Conservation (phyloP, 2,888 invertebrate species). For the Drosophila imparisetae region DNA sequence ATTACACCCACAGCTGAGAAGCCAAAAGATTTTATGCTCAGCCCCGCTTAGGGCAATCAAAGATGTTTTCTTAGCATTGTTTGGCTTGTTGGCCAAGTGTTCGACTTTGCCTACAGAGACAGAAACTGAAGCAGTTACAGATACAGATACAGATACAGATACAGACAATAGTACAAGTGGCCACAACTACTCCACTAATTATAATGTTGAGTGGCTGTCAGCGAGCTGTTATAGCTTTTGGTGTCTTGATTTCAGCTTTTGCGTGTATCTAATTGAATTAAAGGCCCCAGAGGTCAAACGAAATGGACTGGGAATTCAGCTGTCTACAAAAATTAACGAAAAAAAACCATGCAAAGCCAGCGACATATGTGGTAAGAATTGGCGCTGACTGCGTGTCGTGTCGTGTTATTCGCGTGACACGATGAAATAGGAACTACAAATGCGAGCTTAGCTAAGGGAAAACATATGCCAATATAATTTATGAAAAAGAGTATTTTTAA, state of each 20-base stretch:
- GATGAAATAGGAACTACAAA: too few relatives aligned
- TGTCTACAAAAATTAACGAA: not conserved
- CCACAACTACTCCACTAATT: conserved; percentile 55
- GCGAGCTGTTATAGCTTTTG: conserved; percentile 30
- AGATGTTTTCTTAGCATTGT: conserved; percentile 23
- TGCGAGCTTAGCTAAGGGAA: too few relatives aligned
- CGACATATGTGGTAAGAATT: conserved; percentile 4
- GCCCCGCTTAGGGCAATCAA: conserved; percentile 14
- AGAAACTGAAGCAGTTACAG: not conserved
- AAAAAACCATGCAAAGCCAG: conserved; percentile 2
- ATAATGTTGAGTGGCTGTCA: conserved; percentile 46
- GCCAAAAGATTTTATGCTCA: conserved; percentile 13
- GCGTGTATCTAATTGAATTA: conserved; percentile 72
- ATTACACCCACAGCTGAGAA: conserved; percentile 9
- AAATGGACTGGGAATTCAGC: conserved; percentile 58
- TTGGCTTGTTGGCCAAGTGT: conserved; percentile 17
- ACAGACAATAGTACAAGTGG: conserved; percentile 13
- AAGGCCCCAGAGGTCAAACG: conserved; percentile 56
- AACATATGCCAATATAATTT: not conserved
- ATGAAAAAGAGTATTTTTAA: not conserved
- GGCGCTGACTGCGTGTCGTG: not conserved
- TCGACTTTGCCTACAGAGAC: conserved; percentile 2
- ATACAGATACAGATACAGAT: not conserved
- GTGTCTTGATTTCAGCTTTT: conserved; percentile 36
- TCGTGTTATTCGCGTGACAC: not conserved